phyloP scores from a whole-genome alignment of 1,140 invertebrate species.

The Musca domestica region DNA sequence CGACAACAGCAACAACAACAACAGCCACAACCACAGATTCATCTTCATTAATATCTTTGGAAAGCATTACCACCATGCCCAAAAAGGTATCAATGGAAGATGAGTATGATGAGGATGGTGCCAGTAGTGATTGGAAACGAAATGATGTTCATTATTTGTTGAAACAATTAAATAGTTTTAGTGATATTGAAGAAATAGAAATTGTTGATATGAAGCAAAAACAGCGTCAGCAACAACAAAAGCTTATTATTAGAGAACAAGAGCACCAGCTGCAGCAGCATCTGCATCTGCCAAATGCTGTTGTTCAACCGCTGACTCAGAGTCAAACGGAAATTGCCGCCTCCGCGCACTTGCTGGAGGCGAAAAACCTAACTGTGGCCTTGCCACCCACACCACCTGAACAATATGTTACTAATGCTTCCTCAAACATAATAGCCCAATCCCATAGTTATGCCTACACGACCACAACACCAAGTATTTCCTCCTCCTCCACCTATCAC shows the following conservation, averaged over 20 bases:
- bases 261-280: slow-evolving; percentile 24
- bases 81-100: background rate
- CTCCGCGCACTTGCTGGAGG: background rate
- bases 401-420: slow-evolving; percentile 36
- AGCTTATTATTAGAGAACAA: slow-evolving; percentile 26
- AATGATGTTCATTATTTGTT: slow-evolving; percentile 56
- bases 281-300: background rate
- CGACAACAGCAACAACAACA: background rate
- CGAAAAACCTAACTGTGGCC: slow-evolving; percentile 26
- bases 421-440: slow-evolving; percentile 19
- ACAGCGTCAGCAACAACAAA: slow-evolving; percentile 33
- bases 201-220: slow-evolving; percentile 55
- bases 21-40: background rate
- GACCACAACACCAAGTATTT: too few relatives aligned
- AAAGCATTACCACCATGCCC: background rate
- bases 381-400: slow-evolving; percentile 28
- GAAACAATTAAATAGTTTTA: slow-evolving; percentile 56
- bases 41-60: background rate
- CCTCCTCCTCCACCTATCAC: too few relatives aligned
- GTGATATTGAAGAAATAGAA: slow-evolving; percentile 56
- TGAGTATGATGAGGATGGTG: slow-evolving; percentile 33
- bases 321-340: slow-evolving; percentile 14
- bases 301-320: too few relatives aligned
- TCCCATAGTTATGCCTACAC: too few relatives aligned
- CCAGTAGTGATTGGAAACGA: slow-evolving; percentile 47